phyloP scores from a whole-genome alignment of 2,888 invertebrate genomes.

The Mythimna impura region DNA sequence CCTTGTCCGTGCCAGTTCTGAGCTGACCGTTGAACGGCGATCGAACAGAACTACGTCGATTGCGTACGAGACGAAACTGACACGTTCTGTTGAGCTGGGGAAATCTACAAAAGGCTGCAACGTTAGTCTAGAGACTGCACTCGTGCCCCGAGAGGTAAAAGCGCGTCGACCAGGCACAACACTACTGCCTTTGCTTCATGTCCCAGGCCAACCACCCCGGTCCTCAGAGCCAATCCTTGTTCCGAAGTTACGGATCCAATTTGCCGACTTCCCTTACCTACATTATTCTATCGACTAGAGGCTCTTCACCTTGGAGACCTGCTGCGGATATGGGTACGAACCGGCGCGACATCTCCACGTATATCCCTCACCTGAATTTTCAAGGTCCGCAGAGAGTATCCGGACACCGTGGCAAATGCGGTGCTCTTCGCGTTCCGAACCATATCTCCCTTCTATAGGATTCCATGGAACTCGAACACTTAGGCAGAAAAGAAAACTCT shows the following conservation, averaged over 20 bases:
- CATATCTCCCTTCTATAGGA: conserved; percentile 89
- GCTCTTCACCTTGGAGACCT: conserved; percentile 91
- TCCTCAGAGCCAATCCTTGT: conserved; percentile 93
- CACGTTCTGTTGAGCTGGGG: conserved; percentile 49
- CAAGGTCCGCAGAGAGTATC: conserved; percentile 78
- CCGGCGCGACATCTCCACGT: conserved; percentile 78
- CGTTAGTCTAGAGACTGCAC: conserved; percentile 2
- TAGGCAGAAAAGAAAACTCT: conserved; percentile 57
- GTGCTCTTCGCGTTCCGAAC: conserved; percentile 84
- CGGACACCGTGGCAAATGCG: conserved; percentile 74
- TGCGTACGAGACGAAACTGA: conserved; percentile 66
- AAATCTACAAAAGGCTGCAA: conserved; percentile 19
- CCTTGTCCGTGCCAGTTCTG: conserved; percentile 92
- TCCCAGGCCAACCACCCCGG: conserved; percentile 59
- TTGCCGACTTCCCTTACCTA: conserved; percentile 93
- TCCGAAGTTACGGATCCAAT: conserved; percentile 92
- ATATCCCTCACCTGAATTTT: conserved; percentile 79
- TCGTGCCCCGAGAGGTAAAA: background rate
- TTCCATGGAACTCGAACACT: conserved; percentile 86
- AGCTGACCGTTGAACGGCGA: conserved; percentile 87
- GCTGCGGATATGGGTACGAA: conserved; percentile 94
- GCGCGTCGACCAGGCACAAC: background rate
- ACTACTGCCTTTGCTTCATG: conserved; percentile 19
- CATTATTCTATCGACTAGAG: conserved; percentile 89
- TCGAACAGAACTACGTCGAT: conserved; percentile 59